A percentile compares a stretch with the other conserved stretches of the same genome.
phyloP scores from a whole-genome alignment of 1,140 invertebrate species.

The Micrasema longulum region DNA sequence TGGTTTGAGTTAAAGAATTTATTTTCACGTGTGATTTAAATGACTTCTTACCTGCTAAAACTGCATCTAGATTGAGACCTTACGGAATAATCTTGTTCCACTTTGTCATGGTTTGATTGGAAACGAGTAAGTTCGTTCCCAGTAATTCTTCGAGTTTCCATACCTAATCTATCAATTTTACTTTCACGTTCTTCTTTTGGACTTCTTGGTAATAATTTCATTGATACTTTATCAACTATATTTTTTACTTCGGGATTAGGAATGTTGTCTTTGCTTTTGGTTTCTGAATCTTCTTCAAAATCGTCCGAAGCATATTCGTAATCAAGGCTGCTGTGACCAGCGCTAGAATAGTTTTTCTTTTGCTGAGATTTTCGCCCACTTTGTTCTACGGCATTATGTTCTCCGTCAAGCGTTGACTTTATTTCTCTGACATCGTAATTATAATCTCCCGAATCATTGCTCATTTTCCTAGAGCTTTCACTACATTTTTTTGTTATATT shows the following conservation, averaged over 20 bases:
- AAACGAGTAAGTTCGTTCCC: neutral
- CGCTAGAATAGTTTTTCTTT: neutral
- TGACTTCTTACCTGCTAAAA: constrained; percentile 21
- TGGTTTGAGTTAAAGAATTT: too few species aligned
- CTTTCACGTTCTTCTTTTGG: too few species aligned
- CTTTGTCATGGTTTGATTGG: neutral
- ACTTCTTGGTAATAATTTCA: too few species aligned
- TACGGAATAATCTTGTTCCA: constrained; percentile 6
- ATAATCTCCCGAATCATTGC: constrained; percentile 36
- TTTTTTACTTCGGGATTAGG: neutral
- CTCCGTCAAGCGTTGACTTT: neutral
- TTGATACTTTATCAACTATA: neutral
- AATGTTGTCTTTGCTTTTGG: constrained; percentile 5
- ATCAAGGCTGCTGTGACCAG: constrained; percentile 53
- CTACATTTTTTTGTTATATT: constrained; percentile 57
- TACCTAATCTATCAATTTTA: too few species aligned
- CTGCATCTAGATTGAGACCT: constrained; percentile 19
- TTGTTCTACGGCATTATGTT: constrained; percentile 1
- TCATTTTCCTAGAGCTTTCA: neutral
- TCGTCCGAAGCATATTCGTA: constrained; percentile 64
- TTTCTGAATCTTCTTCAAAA: constrained; percentile 60
- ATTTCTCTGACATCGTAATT: constrained; percentile 59
- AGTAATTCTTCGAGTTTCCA: neutral
- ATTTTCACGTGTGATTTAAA: too few species aligned
- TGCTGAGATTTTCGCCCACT: constrained; percentile 47